Conservation (phyloP, 2,888 invertebrate species). For the Diogma glabrata region DNA sequence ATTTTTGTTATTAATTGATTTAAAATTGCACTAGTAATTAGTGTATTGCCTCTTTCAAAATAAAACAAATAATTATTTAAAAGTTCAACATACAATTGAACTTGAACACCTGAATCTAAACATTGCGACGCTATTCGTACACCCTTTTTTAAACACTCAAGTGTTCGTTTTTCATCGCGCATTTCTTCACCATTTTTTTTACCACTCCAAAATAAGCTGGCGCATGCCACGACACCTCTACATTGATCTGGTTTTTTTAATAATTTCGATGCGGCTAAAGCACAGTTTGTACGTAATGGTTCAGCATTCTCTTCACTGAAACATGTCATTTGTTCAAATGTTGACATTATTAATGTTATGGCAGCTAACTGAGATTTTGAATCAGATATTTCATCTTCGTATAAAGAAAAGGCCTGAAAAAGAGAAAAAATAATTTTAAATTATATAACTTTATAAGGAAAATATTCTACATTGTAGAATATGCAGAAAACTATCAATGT, state of each 20-base stretch:
- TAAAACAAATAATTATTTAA: conserved; percentile 90
- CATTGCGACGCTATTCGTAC: conserved; percentile 93
- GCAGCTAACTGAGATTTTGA: conserved; percentile 94
- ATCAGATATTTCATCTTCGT: conserved; percentile 97
- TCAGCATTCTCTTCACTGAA: conserved; percentile 95
- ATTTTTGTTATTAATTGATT: conserved; percentile 81
- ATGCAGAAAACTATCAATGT: too few species aligned
- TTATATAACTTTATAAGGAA: too few species aligned
- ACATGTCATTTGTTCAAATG: conserved; percentile 88
- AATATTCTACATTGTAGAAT: too few species aligned
- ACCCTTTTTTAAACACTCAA: conserved; percentile 93
- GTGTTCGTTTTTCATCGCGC: conserved; percentile 80
- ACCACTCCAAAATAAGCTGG: conserved; percentile 96
- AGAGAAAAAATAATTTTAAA: not conserved
- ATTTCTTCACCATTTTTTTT: conserved; percentile 50
- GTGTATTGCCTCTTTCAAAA: conserved; percentile 72
- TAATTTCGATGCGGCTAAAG: conserved; percentile 87
- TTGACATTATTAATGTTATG: conserved; percentile 89
- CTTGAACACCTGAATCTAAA: conserved; percentile 94
- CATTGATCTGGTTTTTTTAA: conserved; percentile 98
- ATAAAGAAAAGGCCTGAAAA: conserved; percentile 78
- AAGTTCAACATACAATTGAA: conserved; percentile 89
- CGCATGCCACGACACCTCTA: conserved; percentile 83
- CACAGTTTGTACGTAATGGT: conserved; percentile 91
- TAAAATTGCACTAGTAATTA: conserved; percentile 43